Base-by-base conservation (phyloP, 2,797 vertebrate genomes). In the Taeniopygia guttata region DNA sequence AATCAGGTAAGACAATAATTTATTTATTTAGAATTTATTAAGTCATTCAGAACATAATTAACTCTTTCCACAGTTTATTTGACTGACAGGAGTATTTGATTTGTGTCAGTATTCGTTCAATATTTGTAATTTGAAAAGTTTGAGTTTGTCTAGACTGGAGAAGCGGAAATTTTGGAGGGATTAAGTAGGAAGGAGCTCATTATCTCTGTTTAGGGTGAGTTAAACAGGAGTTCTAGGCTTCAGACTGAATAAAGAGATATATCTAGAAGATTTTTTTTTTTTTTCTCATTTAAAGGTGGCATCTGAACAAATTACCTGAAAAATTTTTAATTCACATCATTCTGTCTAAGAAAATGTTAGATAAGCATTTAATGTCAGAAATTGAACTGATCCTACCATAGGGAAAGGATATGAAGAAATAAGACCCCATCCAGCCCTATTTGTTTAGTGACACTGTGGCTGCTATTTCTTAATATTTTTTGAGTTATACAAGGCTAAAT, bases 1-100 rank as follows among this genome's bases (percentile, higher is more conserved):
- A 72, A 45, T n/a, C 59, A 88, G 92, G 89, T 96, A 94, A 85
- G 84, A 90, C 46, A 81, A 62, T 60, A 4, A 58, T 68, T 70
- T 59, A 26, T 55, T 92, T 73, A 26, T 73, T 79, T 76, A 67
- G 12, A 75, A 73, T 72, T 27, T 51, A 23, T 40, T 22, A 77
- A 73, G 29, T 78, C 40, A 34, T 30, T 81, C 54, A 18, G 14
- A 93, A 19, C 40, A 91, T 46, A 86, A 85, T 10, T 43, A 74
- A 45, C 36, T 74, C 7, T 49, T 83, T 52, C 19, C 22, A 60
- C 9, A 21, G 8, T 30, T 54, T 84, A 3, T 52, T 82, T 75
- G 51, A 72, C 26, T 89, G 51, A 45, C 13, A 38, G 10, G 16
- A 48, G 2, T 58, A 10, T 56, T 62, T 84, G 40, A 69, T 87